Evolutionary conservation across 2,888 invertebrate genomes (phyloP).

Genomic region (Eupithecia subfuscata): DNA sequence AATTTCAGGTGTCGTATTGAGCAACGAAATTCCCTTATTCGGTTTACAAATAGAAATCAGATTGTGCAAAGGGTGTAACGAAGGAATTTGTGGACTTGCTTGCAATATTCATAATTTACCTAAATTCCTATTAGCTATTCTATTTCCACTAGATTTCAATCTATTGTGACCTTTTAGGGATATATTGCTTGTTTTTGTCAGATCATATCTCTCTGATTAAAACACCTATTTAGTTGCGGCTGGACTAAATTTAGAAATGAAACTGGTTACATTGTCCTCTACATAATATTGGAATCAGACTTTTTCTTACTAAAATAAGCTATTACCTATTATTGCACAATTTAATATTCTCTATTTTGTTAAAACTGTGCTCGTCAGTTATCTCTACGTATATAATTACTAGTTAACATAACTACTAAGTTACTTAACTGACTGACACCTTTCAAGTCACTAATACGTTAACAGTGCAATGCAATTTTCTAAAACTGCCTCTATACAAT

Average conservation of each 20-base stretch:
- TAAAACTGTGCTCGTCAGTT: too few relatives aligned
- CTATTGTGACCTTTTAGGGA: conserved; percentile 19
- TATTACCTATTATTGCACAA: not conserved
- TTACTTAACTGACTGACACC: too few relatives aligned
- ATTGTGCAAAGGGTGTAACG: conserved; percentile 38
- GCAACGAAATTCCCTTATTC: conserved; percentile 42
- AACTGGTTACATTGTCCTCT: not conserved
- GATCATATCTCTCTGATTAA: conserved; percentile 12
- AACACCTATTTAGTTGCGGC: not conserved
- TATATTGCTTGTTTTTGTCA: conserved; percentile 18
- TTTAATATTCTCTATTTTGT: not conserved
- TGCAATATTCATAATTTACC: conserved; percentile 19
- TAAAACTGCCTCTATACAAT: not conserved
- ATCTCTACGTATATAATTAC: too few relatives aligned
- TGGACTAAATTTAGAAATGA: conserved; percentile 1
- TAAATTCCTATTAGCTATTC: conserved; percentile 6
- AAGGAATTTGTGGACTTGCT: conserved; percentile 30
- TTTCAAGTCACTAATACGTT: not conserved
- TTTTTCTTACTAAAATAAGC: not conserved
- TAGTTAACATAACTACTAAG: too few relatives aligned
- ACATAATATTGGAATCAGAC: not conserved
- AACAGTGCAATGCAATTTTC: not conserved
- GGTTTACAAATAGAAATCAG: conserved; percentile 37
- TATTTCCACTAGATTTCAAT: conserved; percentile 16
- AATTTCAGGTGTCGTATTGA: conserved; percentile 42